A percentile compares a stretch with the other conserved stretches of the same genome.
phyloP scores from a whole-genome alignment of 2,888 invertebrate species.

The Chelonus formosanus region DNA sequence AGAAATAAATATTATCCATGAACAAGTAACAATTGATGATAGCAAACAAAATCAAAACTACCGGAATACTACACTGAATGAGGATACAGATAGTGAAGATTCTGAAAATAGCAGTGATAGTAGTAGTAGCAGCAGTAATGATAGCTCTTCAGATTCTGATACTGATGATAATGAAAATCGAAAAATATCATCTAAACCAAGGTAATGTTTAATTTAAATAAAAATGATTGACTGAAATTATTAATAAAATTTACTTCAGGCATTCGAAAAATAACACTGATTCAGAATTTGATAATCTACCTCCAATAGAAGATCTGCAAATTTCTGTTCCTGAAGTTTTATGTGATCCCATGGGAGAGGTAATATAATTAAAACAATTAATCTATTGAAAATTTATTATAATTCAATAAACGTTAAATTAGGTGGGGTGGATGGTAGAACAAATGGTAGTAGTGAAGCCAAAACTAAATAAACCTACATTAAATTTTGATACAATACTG shows the following conservation, averaged over 20 bases:
- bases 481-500: slow-evolving; percentile 87
- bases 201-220: slow-evolving; percentile 13
- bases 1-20: slow-evolving; percentile 26
- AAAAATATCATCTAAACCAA: background rate
- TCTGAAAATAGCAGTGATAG: slow-evolving; percentile 40
- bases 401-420: too few relatives aligned
- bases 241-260: slow-evolving; percentile 33
- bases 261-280: slow-evolving; percentile 22
- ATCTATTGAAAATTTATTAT: too few relatives aligned
- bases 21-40: slow-evolving; percentile 9
- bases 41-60: too few relatives aligned
- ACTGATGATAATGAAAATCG: slow-evolving; percentile 34
- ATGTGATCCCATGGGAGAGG: slow-evolving; percentile 77
- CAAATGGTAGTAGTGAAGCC: slow-evolving; percentile 77
- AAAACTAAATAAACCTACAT: slow-evolving; percentile 76
- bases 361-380: slow-evolving; percentile 52
- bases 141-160: slow-evolving; percentile 40
- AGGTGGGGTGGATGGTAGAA: slow-evolving; percentile 65
- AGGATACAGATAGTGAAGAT: slow-evolving; percentile 43
- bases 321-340: slow-evolving; percentile 81
- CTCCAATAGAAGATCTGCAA: slow-evolving; percentile 82
- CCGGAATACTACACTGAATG: background rate
- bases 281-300: slow-evolving; percentile 76
- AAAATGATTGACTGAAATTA: slow-evolving; percentile 21
- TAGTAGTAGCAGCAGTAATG: slow-evolving; percentile 32